phyloP scores from a whole-genome alignment of 2,888 invertebrate species.

The Phengaris alcon region DNA sequence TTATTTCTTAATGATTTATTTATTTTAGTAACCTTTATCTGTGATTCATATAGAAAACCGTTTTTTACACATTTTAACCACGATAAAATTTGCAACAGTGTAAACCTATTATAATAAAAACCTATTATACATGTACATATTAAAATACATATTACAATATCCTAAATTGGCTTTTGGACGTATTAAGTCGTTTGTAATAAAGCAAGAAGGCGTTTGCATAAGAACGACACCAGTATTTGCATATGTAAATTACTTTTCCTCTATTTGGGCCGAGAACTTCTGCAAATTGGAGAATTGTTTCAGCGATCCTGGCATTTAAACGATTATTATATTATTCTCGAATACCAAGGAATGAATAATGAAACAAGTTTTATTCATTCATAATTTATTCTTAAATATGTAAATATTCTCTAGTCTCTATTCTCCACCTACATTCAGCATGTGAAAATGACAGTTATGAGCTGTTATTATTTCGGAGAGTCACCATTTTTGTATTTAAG shows the following conservation, averaged over 20 bases:
- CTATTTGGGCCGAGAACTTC: conserved; percentile 72
- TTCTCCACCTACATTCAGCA: not conserved
- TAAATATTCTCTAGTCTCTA: not conserved
- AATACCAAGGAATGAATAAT: not conserved
- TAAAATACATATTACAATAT: not conserved
- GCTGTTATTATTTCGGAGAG: too few relatives aligned
- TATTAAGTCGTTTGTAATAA: conserved; percentile 73
- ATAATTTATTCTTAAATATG: not conserved
- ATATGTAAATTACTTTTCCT: conserved; percentile 75
- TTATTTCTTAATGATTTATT: too few relatives aligned
- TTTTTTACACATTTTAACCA: too few relatives aligned
- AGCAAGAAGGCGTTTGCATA: conserved; percentile 71
- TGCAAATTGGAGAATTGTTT: conserved; percentile 56
- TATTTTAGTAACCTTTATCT: too few relatives aligned
- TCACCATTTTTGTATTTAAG: too few relatives aligned
- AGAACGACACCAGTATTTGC: conserved; percentile 70
- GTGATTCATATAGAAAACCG: too few relatives aligned
- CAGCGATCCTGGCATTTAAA: conserved; percentile 35
- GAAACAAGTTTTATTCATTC: conserved; percentile 10
- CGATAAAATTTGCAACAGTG: too few relatives aligned
- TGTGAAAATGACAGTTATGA: not conserved
- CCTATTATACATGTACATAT: too few relatives aligned
- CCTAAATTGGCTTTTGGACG: conserved; percentile 1
- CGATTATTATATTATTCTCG: conserved; percentile 24
- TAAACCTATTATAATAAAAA: too few relatives aligned